These are phyloP conservation scores for Martes flavigula DNA, from an alignment of 2,797 vertebrate species.

Conservation along the genomic window DNA sequence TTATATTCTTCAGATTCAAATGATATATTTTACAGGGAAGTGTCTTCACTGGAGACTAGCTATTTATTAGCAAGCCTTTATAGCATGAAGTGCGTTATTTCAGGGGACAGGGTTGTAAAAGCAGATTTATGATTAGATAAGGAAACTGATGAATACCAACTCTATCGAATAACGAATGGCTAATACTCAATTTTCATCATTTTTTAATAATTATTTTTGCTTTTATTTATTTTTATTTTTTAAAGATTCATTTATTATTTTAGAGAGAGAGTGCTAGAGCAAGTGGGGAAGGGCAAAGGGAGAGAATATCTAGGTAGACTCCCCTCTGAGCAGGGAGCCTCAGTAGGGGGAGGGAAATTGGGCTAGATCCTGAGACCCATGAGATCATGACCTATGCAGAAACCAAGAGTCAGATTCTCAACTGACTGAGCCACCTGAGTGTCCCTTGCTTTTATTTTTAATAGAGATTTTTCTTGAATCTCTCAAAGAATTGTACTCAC, in stretches of 20 bases:
- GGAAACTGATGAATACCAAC: not conserved
- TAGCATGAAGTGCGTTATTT: not conserved
- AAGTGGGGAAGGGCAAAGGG: not conserved
- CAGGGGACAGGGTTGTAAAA: not conserved
- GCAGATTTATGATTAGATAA: not conserved
- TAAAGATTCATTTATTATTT: not conserved
- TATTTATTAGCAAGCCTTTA: not conserved
- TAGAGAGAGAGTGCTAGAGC: not conserved
- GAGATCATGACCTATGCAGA: not conserved
- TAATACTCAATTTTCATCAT: not conserved
- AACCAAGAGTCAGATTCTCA: not conserved
- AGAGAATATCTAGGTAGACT: not conserved
- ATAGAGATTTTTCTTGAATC: not conserved
- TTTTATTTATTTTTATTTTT: not conserved
- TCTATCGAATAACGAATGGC: not conserved
- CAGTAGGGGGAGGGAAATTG: rapidly evolving
- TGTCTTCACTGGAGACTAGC: not conserved
- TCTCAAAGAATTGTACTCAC: not conserved
- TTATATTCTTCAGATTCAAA: not conserved
- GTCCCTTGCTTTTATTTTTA: not conserved
- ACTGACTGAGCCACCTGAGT: not conserved
- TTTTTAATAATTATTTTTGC: not conserved
- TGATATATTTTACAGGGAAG: not conserved
- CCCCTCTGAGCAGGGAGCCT: not conserved
- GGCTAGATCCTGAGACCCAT: not conserved